These are phyloP conservation scores for Panulirus ornatus DNA, from an alignment of 1,140 invertebrate species.

Conservation along the genomic window DNA sequence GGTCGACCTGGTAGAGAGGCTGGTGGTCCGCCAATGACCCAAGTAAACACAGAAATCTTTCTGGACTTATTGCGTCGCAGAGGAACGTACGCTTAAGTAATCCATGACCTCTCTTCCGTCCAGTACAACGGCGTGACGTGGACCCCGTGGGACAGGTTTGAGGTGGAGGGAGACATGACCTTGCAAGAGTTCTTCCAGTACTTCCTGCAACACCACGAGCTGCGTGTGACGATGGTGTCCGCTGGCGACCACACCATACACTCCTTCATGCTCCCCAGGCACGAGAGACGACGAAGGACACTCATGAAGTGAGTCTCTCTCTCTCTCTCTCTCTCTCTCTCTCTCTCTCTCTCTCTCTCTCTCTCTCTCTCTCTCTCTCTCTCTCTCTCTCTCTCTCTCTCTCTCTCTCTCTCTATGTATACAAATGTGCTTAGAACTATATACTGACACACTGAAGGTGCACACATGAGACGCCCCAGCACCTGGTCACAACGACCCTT, in stretches of 20 bases:
- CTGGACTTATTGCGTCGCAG: no score
- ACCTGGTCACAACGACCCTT: no score
- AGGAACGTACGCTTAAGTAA: no score
- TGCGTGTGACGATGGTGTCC: constrained; percentile 98
- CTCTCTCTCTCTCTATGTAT: background rate
- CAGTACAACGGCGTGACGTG: constrained; percentile 94
- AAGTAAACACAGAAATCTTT: no score
- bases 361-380: background rate
- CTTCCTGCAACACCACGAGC: constrained; percentile 92
- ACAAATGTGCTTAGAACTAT: no score
- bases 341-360: background rate
- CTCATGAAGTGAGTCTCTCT: constrained; percentile 81
- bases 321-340: background rate
- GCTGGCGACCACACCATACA: constrained; percentile 98
- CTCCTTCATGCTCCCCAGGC: constrained; percentile 96
- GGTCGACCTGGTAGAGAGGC: background rate
- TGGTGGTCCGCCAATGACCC: background rate
- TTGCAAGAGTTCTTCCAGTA: constrained; percentile 95
- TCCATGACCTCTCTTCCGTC: background rate
- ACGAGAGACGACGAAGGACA: constrained; percentile 91
- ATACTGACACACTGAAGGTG: no score
- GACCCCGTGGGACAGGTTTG: constrained; percentile 98
- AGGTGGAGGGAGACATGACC: constrained; percentile 95
- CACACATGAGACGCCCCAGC: no score
- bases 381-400: no score